These are phyloP conservation scores for Plecturocebus donacophilus DNA, from an alignment of 2,113 vertebrate species.

Conservation along the genomic window DNA sequence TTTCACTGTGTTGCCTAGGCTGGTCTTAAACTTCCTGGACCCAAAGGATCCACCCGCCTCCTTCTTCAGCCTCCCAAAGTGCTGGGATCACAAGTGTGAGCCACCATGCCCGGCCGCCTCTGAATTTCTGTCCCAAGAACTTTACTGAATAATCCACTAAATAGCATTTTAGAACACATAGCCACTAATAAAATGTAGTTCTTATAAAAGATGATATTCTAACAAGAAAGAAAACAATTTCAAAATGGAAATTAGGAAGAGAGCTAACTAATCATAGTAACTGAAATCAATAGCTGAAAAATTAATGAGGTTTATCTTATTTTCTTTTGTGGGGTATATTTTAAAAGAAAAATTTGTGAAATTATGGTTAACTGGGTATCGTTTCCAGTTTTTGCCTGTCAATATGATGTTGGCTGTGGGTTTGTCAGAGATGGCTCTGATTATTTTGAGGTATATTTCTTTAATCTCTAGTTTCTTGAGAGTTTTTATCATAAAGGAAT, in stretches of 20 bases:
- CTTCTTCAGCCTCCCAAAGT: no score
- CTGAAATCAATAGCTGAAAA: background rate
- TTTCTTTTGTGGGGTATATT: background rate
- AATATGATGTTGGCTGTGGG: no score
- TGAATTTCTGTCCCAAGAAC: background rate
- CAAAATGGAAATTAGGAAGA: constrained; percentile 10
- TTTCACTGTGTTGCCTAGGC: no score
- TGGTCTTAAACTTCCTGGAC: no score
- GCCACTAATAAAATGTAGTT: background rate
- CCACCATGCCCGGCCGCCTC: background rate
- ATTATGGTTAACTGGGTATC: background rate
- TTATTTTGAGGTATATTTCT: no score
- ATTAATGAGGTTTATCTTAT: background rate
- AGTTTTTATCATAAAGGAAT: no score
- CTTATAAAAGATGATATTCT: background rate
- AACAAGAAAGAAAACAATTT: background rate
- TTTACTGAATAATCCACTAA: background rate
- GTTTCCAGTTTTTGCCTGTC: no score
- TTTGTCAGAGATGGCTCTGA: no score
- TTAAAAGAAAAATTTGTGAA: background rate
- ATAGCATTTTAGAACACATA: background rate
- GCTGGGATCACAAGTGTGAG: no score
- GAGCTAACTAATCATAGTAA: background rate
- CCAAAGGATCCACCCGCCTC: no score
- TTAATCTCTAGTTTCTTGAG: no score